Conservation (phyloP, 2,888 invertebrate genomes). For the Keiferia lycopersicella region DNA sequence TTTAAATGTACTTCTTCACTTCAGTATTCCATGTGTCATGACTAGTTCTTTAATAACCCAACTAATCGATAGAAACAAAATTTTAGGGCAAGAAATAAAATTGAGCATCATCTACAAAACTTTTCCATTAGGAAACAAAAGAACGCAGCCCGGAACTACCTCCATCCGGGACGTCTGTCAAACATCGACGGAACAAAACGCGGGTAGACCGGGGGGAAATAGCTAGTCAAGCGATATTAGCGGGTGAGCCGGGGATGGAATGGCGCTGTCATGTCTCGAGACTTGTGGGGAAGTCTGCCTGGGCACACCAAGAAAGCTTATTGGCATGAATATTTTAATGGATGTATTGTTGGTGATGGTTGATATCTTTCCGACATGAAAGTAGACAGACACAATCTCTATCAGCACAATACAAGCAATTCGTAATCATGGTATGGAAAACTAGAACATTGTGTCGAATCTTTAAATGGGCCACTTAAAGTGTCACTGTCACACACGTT, state of each 20-base stretch:
- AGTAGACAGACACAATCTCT: no score
- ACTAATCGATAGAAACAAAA: no score
- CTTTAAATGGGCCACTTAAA: no score
- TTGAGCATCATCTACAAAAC: background rate
- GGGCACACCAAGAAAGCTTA: slow-evolving; percentile 27
- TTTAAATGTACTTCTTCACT: no score
- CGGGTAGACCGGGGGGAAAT: slow-evolving; percentile 33
- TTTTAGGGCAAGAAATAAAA: no score
- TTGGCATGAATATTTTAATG: background rate
- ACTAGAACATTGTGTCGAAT: no score
- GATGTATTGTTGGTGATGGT: background rate
- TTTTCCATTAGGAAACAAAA: slow-evolving; percentile 1
- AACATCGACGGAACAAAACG: slow-evolving; percentile 3
- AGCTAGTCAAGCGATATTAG: slow-evolving; percentile 54
- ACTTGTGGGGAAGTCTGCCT: slow-evolving; percentile 26
- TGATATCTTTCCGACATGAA: no score
- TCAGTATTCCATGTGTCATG: no score
- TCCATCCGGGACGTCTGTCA: slow-evolving; percentile 1
- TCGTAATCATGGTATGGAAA: no score
- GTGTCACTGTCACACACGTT: no score
- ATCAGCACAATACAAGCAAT: no score
- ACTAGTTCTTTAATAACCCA: no score
- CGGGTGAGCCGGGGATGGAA: slow-evolving; percentile 44
- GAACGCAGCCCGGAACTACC: slow-evolving; percentile 4
- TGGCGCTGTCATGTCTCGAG: slow-evolving; percentile 31